A percentile compares a stretch with the other conserved stretches of the same genome.
phyloP scores from a whole-genome alignment of 2,888 invertebrate genomes.

The Tetragnatha montana region DNA sequence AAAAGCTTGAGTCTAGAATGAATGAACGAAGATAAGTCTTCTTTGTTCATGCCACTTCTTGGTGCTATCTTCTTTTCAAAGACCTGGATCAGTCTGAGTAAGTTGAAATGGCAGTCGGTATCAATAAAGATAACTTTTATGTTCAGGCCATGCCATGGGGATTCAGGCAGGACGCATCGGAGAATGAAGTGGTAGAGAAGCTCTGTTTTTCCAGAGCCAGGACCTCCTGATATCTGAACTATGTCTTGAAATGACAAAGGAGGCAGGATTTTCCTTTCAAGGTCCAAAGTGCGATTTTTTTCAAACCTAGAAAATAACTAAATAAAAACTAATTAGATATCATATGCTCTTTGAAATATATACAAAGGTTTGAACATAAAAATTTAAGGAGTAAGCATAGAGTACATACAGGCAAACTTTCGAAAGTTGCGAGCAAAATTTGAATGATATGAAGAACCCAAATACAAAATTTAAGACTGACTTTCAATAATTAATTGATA shows the following conservation, averaged over 20 bases:
- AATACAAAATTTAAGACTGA: too few species aligned
- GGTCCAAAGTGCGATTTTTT: background rate
- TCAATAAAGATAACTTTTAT: constrained; percentile 37
- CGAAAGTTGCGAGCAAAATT: too few species aligned
- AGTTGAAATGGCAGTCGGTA: constrained; percentile 46
- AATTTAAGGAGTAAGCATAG: too few species aligned
- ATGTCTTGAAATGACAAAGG: constrained; percentile 24
- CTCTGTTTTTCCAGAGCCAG: constrained; percentile 55
- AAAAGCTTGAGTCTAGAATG: constrained; percentile 25
- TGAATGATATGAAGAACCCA: too few species aligned
- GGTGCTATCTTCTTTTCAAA: constrained; percentile 13
- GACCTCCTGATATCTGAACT: constrained; percentile 40
- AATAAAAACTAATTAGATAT: background rate
- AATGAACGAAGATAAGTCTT: constrained; percentile 33
- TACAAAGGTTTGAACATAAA: too few species aligned
- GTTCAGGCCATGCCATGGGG: constrained; percentile 21
- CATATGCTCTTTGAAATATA: too few species aligned
- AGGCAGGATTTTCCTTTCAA: constrained; percentile 25
- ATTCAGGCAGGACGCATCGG: constrained; percentile 34
- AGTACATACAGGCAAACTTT: too few species aligned
- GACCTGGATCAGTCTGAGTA: constrained; percentile 30
- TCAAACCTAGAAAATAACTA: constrained; percentile 34
- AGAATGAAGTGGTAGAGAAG: constrained; percentile 40
- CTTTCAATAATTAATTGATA: too few species aligned
- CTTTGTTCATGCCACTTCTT: background rate